Evolutionary conservation across 2,797 vertebrate species (phyloP).

Genomic region (Microctenopoma lineatum): DNA sequence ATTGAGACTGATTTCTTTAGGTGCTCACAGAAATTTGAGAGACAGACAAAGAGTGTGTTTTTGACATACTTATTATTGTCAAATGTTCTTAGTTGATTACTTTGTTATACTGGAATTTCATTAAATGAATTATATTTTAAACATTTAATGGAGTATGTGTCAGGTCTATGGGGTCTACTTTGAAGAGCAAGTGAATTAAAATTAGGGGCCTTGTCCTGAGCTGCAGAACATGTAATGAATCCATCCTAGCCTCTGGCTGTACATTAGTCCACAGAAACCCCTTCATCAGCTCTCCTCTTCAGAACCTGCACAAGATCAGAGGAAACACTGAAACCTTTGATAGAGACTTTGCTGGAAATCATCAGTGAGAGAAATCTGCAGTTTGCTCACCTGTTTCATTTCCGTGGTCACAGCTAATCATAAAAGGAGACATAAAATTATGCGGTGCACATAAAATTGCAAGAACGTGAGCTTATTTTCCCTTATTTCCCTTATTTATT

Average conservation of each 20-base stretch:
- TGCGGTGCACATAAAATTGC: not conserved
- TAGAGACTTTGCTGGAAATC: not conserved
- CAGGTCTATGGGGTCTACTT: not conserved
- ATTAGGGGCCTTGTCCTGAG: constrained; percentile 10
- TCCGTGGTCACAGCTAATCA: constrained; percentile 67
- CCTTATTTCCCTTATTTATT: too few species aligned
- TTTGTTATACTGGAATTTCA: not conserved
- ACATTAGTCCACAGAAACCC: constrained; percentile 54
- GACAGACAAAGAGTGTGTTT: too few species aligned
- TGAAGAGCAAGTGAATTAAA: not conserved
- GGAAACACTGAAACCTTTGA: constrained; percentile 23
- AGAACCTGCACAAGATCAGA: constrained; percentile 68
- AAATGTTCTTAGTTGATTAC: too few species aligned
- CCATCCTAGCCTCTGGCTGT: constrained; percentile 15
- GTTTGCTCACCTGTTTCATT: constrained; percentile 71
- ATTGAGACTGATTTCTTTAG: not conserved
- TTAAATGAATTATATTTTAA: too few species aligned
- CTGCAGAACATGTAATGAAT: constrained; percentile 3
- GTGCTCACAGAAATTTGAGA: too few species aligned
- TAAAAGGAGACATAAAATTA: constrained; percentile 34
- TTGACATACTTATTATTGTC: too few species aligned
- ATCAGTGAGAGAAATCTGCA: constrained; percentile 11
- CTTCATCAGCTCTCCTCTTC: constrained; percentile 54
- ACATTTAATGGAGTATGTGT: too few species aligned
- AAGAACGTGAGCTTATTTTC: fast-evolving